A percentile compares a stretch with the other conserved stretches of the same genome.
phyloP scores from a whole-genome alignment of 2,888 invertebrate genomes.

The Cheiracanthium punctorium region DNA sequence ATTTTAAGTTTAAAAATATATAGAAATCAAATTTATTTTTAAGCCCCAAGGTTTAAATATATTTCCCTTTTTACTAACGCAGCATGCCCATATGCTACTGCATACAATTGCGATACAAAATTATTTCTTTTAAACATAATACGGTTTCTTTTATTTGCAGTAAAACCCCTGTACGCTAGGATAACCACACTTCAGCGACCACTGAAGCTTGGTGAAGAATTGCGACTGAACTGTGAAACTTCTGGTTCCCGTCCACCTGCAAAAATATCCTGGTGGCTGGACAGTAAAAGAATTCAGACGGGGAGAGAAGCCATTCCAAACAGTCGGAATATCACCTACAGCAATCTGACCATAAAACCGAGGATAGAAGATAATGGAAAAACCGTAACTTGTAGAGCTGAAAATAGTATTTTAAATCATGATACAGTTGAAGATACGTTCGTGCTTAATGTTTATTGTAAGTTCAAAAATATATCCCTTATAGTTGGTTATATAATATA shows the following conservation, averaged over 20 bases:
- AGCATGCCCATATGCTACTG: too few species aligned
- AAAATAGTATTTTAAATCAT: slow-evolving; percentile 72
- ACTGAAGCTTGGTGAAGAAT: slow-evolving; percentile 68
- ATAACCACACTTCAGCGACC: slow-evolving; percentile 66
- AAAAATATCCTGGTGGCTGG: slow-evolving; percentile 71
- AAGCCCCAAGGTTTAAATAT: too few species aligned
- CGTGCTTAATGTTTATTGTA: slow-evolving; percentile 73
- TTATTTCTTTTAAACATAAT: not conserved
- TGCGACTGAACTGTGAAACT: slow-evolving; percentile 71
- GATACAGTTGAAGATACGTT: slow-evolving; percentile 72
- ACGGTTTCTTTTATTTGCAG: slow-evolving; percentile 16
- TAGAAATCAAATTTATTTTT: too few species aligned
- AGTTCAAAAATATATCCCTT: slow-evolving; percentile 47
- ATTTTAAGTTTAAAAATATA: too few species aligned
- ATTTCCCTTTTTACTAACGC: too few species aligned
- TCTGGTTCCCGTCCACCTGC: slow-evolving; percentile 72
- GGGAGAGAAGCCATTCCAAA: slow-evolving; percentile 68
- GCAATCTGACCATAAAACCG: slow-evolving; percentile 71
- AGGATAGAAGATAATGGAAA: slow-evolving; percentile 73
- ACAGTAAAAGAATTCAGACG: slow-evolving; percentile 67
- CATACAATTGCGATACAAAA: too few species aligned
- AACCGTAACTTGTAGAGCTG: slow-evolving; percentile 72
- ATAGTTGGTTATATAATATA: too few species aligned
- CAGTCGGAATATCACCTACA: slow-evolving; percentile 72
- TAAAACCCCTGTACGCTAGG: slow-evolving; percentile 68